A percentile compares a stretch with the other conserved stretches of the same genome.
phyloP scores from a whole-genome alignment of 2,797 vertebrate genomes.

The Ptychadena robeensis region DNA sequence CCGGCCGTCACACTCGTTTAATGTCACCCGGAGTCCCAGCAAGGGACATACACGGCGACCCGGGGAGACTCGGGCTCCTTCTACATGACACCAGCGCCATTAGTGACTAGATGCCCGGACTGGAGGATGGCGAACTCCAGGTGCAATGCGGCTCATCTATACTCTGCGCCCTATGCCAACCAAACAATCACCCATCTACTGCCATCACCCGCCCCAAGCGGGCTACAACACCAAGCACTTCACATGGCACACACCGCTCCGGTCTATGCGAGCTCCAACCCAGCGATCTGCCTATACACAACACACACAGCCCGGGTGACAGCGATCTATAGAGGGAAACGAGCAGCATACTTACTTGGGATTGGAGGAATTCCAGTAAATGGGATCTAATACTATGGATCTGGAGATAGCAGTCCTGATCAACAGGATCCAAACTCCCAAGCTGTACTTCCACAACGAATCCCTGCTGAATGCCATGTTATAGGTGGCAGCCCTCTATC shows the following conservation, averaged over 20 bases:
- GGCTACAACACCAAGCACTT: no score
- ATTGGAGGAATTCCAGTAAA: constrained; percentile 99
- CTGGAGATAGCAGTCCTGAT: constrained; percentile 91
- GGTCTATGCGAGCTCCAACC: neutral
- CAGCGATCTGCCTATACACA: no score
- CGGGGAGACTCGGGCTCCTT: no score
- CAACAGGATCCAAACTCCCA: constrained; percentile 90
- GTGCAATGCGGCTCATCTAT: constrained; percentile 1
- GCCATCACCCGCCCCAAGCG: no score
- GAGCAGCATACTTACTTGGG: constrained; percentile 79
- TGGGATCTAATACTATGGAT: constrained; percentile 93
- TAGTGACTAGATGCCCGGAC: no score
- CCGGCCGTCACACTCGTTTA: no score
- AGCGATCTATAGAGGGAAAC: neutral
- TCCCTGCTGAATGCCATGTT: constrained; percentile 84
- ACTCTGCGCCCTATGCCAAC: no score
- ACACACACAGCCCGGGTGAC: neutral
- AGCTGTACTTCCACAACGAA: constrained; percentile 93
- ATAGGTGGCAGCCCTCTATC: neutral
- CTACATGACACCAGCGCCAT: no score
- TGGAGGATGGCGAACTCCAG: neutral
- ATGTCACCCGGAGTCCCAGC: constrained; percentile 10
- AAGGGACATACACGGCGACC: neutral
- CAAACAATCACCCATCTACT: no score
- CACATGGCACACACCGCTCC: neutral